Conservation (phyloP, 2,888 invertebrate species). For the Pristionchus maxplancki region DNA sequence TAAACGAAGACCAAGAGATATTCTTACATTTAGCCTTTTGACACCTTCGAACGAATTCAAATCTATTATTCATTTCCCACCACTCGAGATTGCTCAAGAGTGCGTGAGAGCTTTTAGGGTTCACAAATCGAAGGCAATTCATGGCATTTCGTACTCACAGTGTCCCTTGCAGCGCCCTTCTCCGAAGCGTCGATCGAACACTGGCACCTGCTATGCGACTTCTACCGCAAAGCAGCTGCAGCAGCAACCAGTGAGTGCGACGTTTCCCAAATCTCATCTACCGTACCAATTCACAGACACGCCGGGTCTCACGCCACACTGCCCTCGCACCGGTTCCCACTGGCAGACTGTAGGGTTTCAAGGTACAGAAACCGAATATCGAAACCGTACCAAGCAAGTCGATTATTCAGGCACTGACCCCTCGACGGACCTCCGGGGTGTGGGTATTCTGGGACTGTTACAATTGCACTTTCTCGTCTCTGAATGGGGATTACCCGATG, state of each 20-base stretch:
- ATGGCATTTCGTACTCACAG: not conserved
- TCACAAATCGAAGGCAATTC: not conserved
- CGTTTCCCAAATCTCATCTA: not conserved
- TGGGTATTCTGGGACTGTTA: slow-evolving; percentile 80
- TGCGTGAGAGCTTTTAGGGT: not conserved
- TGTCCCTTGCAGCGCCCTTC: slow-evolving; percentile 45
- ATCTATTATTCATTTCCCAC: slow-evolving; percentile 12
- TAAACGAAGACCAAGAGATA: not conserved
- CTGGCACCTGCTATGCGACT: slow-evolving; percentile 48
- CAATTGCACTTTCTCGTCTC: slow-evolving; percentile 80
- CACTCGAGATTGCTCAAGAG: not conserved
- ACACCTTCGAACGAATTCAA: not conserved
- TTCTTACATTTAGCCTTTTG: not conserved
- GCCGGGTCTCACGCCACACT: slow-evolving; percentile 79
- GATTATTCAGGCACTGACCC: slow-evolving; percentile 79
- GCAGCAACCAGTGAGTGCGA: slow-evolving; percentile 39
- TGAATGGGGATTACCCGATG: slow-evolving; percentile 57
- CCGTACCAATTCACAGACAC: not conserved
- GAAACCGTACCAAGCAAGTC: no score
- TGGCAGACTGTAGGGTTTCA: slow-evolving; percentile 82
- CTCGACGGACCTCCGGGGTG: slow-evolving; percentile 81
- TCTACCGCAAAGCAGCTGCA: slow-evolving; percentile 45
- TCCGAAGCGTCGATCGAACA: slow-evolving; percentile 51
- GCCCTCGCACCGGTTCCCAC: slow-evolving; percentile 80
- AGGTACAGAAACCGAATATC: slow-evolving; percentile 72